Evolutionary conservation across 2,113 vertebrate genomes (phyloP), one percentile per base, ranked within the genome.

Genomic region (Platichthys stellatus): DNA sequence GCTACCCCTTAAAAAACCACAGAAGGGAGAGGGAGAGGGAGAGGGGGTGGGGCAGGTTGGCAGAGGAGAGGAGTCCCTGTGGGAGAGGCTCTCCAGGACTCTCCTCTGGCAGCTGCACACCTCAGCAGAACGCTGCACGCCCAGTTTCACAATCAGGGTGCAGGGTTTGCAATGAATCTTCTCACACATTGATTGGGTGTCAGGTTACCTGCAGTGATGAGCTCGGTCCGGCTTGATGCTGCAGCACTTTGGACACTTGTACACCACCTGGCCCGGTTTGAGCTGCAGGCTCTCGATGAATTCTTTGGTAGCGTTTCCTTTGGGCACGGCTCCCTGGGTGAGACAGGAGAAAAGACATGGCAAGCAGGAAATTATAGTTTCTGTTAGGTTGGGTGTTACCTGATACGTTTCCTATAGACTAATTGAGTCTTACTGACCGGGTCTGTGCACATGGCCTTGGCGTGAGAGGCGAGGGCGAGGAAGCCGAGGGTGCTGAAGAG

Each of bases 211-310:
- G 97, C 98, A 98, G 94, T 99, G 98, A 90, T 99, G 98, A 43
- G 98, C 98, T 86, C 98, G 91, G 91, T 99, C 98, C 0, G 98
- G 98, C 88, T 99, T 99, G 91, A 99, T 99, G 93, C 98, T 99
- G 95, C 97, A 99, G 92, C 98, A 99, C 76, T 99, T 99, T 77
- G 98, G 97, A 86, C 98, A 99, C 89, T 99, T 99, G 92, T 98
- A 99, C 69, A 99, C 97, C 89, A 99, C 98, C 89, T 99, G 97
- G 26, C 98, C 98, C 0, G 98, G 98, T 88, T 98, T 98, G 63
- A 99, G 93, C 91, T 98, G 97, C 86, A 99, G 94, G 88, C 98
- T 99, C 91, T 99, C 98, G 0, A 99, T 99, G 88, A 98, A 99
- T 80, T 99, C 98, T 91, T 99, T 99, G 77, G 98, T 99, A 66